These are phyloP conservation scores for Etheostoma cragini DNA, from an alignment of 2,113 vertebrate genomes.

Conservation along the genomic window DNA sequence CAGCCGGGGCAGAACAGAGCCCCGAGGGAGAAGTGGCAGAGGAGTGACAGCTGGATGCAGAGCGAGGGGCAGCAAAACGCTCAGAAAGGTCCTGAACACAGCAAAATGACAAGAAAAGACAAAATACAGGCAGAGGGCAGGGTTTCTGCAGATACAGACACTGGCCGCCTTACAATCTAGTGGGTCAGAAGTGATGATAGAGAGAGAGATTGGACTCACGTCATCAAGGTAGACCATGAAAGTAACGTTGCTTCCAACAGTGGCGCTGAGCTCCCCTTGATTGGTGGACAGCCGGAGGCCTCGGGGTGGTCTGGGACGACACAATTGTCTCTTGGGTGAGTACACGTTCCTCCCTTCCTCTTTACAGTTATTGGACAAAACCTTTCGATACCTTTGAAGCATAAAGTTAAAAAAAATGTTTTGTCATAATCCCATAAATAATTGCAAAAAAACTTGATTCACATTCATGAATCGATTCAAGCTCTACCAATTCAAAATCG, in stretches of 20 bases:
- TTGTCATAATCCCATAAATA: not conserved
- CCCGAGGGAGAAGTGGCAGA: too few relatives aligned
- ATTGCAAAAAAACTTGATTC: too few relatives aligned
- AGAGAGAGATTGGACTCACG: conserved; percentile 72
- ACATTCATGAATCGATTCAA: too few relatives aligned
- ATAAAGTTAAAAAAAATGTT: not conserved
- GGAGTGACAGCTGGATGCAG: too few relatives aligned
- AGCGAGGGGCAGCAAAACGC: too few relatives aligned
- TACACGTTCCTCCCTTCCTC: conserved; percentile 88
- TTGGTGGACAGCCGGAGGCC: conserved; percentile 90
- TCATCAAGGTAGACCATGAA: conserved; percentile 92
- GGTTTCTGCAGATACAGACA: too few relatives aligned
- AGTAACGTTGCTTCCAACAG: conserved; percentile 90
- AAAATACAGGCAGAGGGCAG: too few relatives aligned
- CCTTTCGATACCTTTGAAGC: conserved; percentile 89
- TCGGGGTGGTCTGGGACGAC: conserved; percentile 88
- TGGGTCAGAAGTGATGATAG: not conserved
- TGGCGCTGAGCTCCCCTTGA: conserved; percentile 86
- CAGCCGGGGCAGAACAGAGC: too few relatives aligned
- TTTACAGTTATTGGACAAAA: conserved; percentile 96
- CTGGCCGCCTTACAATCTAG: not conserved
- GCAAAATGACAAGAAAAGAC: too few relatives aligned
- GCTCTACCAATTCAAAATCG: too few relatives aligned
- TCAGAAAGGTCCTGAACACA: too few relatives aligned
- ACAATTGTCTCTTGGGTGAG: conserved; percentile 88